A percentile compares a stretch with the other conserved stretches of the same genome.
Evolutionary conservation across 1,140 invertebrate genomes (phyloP).

Genomic region (Papilio xuthus): DNA sequence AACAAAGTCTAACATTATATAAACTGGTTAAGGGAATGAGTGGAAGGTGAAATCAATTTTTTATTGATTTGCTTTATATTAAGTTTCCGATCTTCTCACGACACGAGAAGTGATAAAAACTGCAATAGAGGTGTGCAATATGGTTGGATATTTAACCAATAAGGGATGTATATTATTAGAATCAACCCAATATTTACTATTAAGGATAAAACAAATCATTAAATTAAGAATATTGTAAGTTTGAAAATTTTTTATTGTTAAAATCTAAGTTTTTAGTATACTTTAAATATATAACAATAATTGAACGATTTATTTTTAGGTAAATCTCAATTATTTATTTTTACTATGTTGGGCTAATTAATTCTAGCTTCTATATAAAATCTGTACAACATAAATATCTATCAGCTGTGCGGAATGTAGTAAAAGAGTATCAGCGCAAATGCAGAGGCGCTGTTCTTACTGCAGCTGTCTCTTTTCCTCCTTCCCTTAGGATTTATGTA

Average conservation of each 20-base stretch:
- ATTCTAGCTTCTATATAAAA: background rate
- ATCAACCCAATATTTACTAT: background rate
- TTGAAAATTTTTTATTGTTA: background rate
- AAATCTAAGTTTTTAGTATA: background rate
- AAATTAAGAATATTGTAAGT: background rate
- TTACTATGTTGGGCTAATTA: background rate
- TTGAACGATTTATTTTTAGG: background rate
- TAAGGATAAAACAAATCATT: background rate
- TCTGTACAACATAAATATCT: background rate
- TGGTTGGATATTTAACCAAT: background rate
- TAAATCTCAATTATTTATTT: background rate
- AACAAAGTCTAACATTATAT: constrained; percentile 38
- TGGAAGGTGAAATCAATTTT: constrained; percentile 12
- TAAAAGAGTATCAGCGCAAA: constrained; percentile 25
- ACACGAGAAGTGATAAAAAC: background rate
- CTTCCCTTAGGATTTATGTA: background rate
- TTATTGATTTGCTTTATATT: background rate
- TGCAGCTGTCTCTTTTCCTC: constrained; percentile 21
- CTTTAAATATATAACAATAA: background rate
- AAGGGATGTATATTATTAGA: background rate
- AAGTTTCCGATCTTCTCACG: background rate
- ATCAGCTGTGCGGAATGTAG: constrained; percentile 28
- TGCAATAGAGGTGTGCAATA: background rate
- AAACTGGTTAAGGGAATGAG: constrained; percentile 33
- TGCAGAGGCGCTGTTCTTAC: constrained; percentile 9